phyloP scores from a whole-genome alignment of 2,113 vertebrate species.

The Xiphophorus hellerii region DNA sequence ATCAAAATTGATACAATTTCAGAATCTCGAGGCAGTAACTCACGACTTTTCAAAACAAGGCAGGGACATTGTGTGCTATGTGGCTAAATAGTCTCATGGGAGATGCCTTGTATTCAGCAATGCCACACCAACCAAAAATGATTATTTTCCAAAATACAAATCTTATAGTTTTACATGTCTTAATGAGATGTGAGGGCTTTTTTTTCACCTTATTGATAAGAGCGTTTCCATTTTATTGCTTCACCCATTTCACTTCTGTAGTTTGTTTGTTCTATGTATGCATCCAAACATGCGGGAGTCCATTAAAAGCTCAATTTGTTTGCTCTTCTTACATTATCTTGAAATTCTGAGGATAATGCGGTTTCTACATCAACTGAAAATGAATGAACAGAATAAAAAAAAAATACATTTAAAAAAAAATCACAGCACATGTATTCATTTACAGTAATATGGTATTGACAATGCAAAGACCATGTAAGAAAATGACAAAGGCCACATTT shows the following conservation, averaged over 20 bases:
- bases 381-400: not conserved
- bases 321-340: no score
- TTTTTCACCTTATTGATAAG: no score
- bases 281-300: no score
- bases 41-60: conserved; percentile 5
- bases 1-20: conserved; percentile 40
- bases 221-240: no score
- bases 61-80: conserved; percentile 22
- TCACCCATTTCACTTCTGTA: no score
- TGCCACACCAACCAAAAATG: conserved; percentile 4
- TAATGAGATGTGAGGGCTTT: no score
- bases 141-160: no score
- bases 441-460: not conserved
- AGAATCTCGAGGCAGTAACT: conserved; percentile 23
- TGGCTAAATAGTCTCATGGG: conserved; percentile 20
- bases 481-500: not conserved
- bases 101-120: conserved; percentile 12
- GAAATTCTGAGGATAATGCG: not conserved
- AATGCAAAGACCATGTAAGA: not conserved
- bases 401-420: no score
- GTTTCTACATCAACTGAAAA: not conserved
- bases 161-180: no score
- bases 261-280: no score
- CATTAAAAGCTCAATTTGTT: no score
- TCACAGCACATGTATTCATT: no score